These are phyloP conservation scores for Seira ritae DNA, from an alignment of 2,888 invertebrate genomes.

Conservation along the genomic window DNA sequence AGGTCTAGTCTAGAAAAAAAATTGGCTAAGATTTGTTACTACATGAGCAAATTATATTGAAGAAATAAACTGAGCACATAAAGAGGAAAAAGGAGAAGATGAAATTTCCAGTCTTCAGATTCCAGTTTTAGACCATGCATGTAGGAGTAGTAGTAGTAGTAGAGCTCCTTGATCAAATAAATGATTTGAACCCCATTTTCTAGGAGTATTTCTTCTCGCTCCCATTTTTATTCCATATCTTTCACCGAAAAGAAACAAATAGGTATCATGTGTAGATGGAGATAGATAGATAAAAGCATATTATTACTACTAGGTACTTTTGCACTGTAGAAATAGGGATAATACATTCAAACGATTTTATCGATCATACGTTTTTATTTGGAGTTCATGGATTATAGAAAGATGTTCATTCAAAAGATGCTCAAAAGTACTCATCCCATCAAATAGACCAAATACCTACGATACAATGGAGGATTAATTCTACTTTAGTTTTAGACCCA, in stretches of 20 bases:
- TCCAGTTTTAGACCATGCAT: not conserved
- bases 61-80: slow-evolving; percentile 40
- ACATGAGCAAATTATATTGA: slow-evolving; percentile 40
- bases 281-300: too few species aligned
- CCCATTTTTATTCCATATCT: slow-evolving; percentile 15
- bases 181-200: not conserved
- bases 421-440: too few species aligned
- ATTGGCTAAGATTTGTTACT: slow-evolving; percentile 49
- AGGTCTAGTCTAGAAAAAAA: slow-evolving; percentile 36
- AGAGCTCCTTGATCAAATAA: slow-evolving; percentile 13
- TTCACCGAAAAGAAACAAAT: not conserved
- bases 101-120: not conserved
- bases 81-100: slow-evolving; percentile 14
- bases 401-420: too few species aligned
- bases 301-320: too few species aligned
- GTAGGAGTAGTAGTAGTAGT: not conserved
- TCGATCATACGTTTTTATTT: not conserved
- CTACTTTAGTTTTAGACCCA: too few species aligned
- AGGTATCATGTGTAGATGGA: too few species aligned
- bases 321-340: not conserved
- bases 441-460: too few species aligned
- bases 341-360: not conserved
- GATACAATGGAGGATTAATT: too few species aligned
- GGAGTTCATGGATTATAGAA: not conserved
- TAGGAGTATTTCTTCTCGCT: not conserved